These are phyloP conservation scores for Bryconaethiops microstoma DNA, from an alignment of 2,797 vertebrate genomes.

Conservation along the genomic window DNA sequence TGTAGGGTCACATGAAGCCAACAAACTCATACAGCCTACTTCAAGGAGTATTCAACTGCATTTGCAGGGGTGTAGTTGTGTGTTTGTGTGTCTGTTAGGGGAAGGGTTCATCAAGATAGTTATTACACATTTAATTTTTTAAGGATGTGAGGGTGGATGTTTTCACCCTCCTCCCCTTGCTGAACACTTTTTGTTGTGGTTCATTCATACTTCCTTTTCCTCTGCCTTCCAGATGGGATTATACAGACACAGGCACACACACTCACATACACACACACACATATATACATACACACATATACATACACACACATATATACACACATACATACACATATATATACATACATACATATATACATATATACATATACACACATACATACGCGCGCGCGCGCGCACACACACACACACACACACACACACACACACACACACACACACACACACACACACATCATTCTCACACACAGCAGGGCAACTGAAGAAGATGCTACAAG, in stretches of 20 bases:
- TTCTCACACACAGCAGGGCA: constrained; percentile 64
- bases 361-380: too few relatives aligned
- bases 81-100: constrained; percentile 30
- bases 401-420: too few relatives aligned
- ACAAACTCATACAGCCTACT: constrained; percentile 3
- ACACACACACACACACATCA: constrained; percentile 57
- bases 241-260: constrained; percentile 56
- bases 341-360: too few relatives aligned
- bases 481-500: constrained; percentile 27
- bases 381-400: too few relatives aligned
- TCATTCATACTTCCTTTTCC: constrained; percentile 62
- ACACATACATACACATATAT: constrained; percentile 60
- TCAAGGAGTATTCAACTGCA: constrained; percentile 46
- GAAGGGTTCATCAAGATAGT: too few relatives aligned
- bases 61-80: constrained; percentile 39
- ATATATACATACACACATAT: constrained; percentile 58
- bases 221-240: constrained; percentile 28
- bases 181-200: constrained; percentile 58
- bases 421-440: too few relatives aligned
- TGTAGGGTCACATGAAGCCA: constrained; percentile 10
- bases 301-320: constrained; percentile 51
- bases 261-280: constrained; percentile 55
- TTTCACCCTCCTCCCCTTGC: constrained; percentile 74
- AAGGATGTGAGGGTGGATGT: neutral
- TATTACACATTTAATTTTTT: neutral